Base-by-base conservation (phyloP, 1,140 invertebrate genomes). In the Arctopsyche grandis region DNA sequence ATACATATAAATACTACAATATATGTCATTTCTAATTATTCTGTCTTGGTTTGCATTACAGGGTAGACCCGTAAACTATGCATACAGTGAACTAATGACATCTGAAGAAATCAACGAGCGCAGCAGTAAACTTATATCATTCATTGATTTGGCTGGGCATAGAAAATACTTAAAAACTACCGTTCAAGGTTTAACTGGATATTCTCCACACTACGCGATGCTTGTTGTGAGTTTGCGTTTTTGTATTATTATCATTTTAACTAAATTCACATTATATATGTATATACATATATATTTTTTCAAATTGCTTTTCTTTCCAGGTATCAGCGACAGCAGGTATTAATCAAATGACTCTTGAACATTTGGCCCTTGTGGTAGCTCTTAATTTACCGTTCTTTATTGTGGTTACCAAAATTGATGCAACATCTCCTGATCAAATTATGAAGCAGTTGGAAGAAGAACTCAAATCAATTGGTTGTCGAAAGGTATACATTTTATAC, bases 141-240 rank as follows among this genome's bases (percentile, higher is more conserved):
- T 99, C 83, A 94, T 99, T 84, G 98, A 99, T 90, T 89, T 99
- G 80, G 98, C 98, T 5, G 98, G 98, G 0, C 97, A 99, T 89
- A 93, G 94, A 80, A 99, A 99, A 86, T 99, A 99, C 86, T 90
- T 99, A 83, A 92, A 95, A 83, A 99, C 98, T 77, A 99, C 98
- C 9, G 93, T 99, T 43, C 94, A 98, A 84, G 98, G 98, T 0
- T 87, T 99, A 1, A 97, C 95, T 9, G 97, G 97, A 0, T 98
- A 99, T 89, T 95, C 92, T 14, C 98, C 98, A 0, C 97, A 99
- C 88, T 96, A 97, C 86, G 96, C 96, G 46, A 95, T 99, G 92
- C 89, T 99, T 9, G 94, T 99, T 43, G 93, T 99, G 89, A 1
- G 88, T 87, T 3, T 85, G 84, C 52, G 83, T 84, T 16, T 19